Evolutionary conservation across 2,888 invertebrate species (phyloP).

Genomic region (Abrostola triplasia): DNA sequence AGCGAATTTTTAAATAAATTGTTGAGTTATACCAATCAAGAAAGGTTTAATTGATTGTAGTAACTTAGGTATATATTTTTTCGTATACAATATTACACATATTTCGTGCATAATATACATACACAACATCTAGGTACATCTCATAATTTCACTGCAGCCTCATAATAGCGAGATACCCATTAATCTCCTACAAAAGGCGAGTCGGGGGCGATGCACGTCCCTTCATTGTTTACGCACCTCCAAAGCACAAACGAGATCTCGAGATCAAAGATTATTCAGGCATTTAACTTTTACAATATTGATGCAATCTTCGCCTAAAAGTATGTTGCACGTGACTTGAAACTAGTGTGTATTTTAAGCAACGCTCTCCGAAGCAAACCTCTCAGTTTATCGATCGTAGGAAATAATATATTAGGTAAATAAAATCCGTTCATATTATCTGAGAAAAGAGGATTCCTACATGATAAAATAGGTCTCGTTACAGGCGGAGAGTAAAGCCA

Average conservation of each 20-base stretch:
- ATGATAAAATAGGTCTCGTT: slow-evolving; percentile 48
- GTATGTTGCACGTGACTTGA: slow-evolving; percentile 56
- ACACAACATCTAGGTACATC: neutral
- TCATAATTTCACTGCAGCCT: slow-evolving; percentile 37
- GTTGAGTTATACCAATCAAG: no score
- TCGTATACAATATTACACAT: no score
- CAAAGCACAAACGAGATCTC: slow-evolving; percentile 46
- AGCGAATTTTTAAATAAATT: no score
- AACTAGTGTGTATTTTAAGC: slow-evolving; percentile 55
- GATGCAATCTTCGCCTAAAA: slow-evolving; percentile 69
- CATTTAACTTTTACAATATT: slow-evolving; percentile 73
- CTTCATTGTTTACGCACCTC: slow-evolving; percentile 63
- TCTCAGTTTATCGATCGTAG: slow-evolving; percentile 26
- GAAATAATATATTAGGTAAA: slow-evolving; percentile 19
- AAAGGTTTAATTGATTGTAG: no score
- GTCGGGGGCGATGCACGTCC: slow-evolving; percentile 33
- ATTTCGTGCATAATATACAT: neutral
- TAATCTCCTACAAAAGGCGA: slow-evolving; percentile 45
- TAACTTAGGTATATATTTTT: no score
- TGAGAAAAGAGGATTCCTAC: slow-evolving; percentile 15
- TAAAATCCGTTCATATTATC: slow-evolving; percentile 30
- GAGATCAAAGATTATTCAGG: slow-evolving; percentile 74
- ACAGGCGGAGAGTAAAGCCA: slow-evolving; percentile 21
- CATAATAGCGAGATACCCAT: slow-evolving; percentile 28
- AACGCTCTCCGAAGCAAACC: slow-evolving; percentile 38